Percentiles rank a stretch among this genome's conserved stretches.
Evolutionary conservation across 2,888 invertebrate species (phyloP).

Genomic region (Antheraea assamensis): DNA sequence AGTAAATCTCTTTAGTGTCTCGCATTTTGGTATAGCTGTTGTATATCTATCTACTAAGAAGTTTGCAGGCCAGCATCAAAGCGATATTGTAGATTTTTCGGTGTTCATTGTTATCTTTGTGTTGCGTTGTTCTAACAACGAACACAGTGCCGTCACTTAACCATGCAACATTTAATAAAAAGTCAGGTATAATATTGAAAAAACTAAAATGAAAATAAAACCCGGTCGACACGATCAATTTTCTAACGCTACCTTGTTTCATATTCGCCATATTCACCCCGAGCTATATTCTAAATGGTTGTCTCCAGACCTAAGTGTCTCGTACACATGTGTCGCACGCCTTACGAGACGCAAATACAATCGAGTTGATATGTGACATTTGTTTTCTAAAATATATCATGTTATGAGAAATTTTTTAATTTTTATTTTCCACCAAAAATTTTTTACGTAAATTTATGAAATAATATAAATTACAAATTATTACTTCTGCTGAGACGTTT

Average conservation of each 20-base stretch:
- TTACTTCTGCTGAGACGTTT: neutral
- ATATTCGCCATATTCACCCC: conserved; percentile 64
- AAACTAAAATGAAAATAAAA: neutral
- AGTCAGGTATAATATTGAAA: neutral
- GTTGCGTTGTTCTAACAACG: too few species aligned
- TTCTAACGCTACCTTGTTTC: conserved; percentile 66
- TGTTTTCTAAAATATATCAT: conserved; percentile 6
- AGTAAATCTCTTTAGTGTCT: too few species aligned
- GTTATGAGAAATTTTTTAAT: neutral
- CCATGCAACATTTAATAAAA: too few species aligned
- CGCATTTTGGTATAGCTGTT: too few species aligned
- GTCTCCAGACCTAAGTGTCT: conserved; percentile 59
- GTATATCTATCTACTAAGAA: too few species aligned
- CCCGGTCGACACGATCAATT: conserved; percentile 33
- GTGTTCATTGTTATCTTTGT: too few species aligned
- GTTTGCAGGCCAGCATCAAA: too few species aligned
- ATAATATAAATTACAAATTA: neutral
- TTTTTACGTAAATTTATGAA: neutral
- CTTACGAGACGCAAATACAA: conserved; percentile 17
- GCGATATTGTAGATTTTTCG: too few species aligned
- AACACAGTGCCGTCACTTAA: too few species aligned
- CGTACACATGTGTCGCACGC: conserved; percentile 48
- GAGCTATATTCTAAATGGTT: conserved; percentile 69
- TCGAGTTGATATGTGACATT: conserved; percentile 10
- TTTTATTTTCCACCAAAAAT: neutral